A percentile compares a stretch with the other conserved stretches of the same genome.
These are phyloP conservation scores for Meteorus sp. DNA, from an alignment of 1,140 invertebrate species.

Conservation along the genomic window DNA sequence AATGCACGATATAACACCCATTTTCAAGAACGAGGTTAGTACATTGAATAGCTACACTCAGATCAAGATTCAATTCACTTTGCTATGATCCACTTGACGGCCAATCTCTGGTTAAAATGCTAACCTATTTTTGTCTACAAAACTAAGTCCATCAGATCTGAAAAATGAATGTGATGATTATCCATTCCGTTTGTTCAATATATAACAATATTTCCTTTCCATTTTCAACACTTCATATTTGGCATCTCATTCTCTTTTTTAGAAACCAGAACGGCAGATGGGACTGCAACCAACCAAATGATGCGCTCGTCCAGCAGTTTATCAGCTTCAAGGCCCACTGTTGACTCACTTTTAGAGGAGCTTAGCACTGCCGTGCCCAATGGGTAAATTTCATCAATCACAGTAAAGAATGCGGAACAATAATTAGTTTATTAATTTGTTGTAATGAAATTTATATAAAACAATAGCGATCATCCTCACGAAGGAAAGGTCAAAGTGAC, in stretches of 20 bases:
- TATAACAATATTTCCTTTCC: too few species aligned
- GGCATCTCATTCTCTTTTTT: not conserved
- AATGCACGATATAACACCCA: constrained; percentile 72
- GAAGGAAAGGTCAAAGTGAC: constrained; percentile 54
- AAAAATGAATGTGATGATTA: too few species aligned
- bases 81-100: too few species aligned
- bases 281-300: constrained; percentile 44
- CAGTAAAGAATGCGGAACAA: not conserved
- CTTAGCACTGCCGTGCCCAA: constrained; percentile 76
- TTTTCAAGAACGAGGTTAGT: constrained; percentile 48
- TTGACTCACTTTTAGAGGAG: constrained; percentile 87
- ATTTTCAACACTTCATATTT: too few species aligned
- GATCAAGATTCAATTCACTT: not conserved
- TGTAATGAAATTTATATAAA: constrained; percentile 11
- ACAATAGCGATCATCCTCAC: constrained; percentile 46
- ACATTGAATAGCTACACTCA: not conserved
- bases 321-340: constrained; percentile 67
- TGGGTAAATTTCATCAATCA: constrained; percentile 67
- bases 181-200: too few species aligned
- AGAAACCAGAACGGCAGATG: constrained; percentile 32
- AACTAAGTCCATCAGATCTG: too few species aligned
- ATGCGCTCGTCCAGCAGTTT: constrained; percentile 52
- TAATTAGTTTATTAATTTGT: constrained; percentile 7
- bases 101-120: too few species aligned
- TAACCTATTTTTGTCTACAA: too few species aligned